A percentile compares a stretch with the other conserved stretches of the same genome.
Conservation (phyloP, 1,140 invertebrate species). For the Pseudoatta argentina region DNA sequence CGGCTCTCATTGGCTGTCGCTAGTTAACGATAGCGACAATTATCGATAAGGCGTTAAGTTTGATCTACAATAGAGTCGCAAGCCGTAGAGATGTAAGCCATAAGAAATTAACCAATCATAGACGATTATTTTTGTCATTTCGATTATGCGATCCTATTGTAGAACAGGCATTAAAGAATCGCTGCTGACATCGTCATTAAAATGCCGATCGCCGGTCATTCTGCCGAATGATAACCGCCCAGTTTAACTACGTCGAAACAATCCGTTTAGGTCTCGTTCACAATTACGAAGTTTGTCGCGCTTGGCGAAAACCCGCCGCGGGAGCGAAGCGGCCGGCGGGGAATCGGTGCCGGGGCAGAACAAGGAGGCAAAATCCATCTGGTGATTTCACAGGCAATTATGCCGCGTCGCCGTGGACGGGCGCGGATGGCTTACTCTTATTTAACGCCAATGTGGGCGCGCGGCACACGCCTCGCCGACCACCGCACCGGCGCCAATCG, state of each 20-base stretch:
- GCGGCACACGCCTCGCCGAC: conserved; percentile 78
- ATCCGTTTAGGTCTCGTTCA: conserved; percentile 55
- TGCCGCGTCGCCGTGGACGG: conserved; percentile 70
- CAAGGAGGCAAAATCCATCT: conserved; percentile 83
- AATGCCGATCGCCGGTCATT: too few species aligned
- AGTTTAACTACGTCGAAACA: conserved; percentile 36
- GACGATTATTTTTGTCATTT: too few species aligned
- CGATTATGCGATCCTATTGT: too few species aligned
- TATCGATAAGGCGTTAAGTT: too few species aligned
- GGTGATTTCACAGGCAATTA: conserved; percentile 85
- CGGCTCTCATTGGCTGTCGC: too few species aligned
- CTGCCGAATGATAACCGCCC: too few species aligned
- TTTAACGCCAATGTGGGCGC: conserved; percentile 86
- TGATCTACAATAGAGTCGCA: too few species aligned
- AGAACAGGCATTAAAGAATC: too few species aligned
- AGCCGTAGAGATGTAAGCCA: too few species aligned
- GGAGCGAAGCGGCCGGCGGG: conserved; percentile 28
- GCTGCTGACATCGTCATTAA: too few species aligned
- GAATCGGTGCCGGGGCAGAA: conserved; percentile 76
- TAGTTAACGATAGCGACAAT: too few species aligned
- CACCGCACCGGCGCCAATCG: conserved; percentile 54
- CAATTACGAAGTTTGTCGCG: conserved; percentile 65
- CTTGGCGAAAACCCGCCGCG: conserved; percentile 3
- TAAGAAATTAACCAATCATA: too few species aligned
- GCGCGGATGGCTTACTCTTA: conserved; percentile 84